phyloP scores from a whole-genome alignment of 2,113 vertebrate species.

The Axis porcinus region DNA sequence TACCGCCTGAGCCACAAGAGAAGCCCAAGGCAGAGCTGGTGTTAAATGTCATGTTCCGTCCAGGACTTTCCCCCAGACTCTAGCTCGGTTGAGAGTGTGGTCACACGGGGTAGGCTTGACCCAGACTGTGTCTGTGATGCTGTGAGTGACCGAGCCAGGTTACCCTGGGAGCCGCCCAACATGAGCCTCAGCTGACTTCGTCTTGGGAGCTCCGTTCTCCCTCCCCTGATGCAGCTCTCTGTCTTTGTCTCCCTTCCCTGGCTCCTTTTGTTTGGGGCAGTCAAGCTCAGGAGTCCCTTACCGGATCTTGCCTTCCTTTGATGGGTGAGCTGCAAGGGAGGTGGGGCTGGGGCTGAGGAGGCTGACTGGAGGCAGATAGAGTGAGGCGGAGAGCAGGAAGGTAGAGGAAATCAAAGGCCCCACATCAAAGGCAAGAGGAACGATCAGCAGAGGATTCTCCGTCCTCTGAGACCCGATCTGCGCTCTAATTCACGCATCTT shows the following conservation, averaged over 20 bases:
- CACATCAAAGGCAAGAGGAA: constrained; percentile 60
- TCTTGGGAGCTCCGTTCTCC: not conserved
- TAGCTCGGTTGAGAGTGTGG: fast-evolving
- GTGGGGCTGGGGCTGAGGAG: not conserved
- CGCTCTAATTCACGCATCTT: constrained; percentile 36
- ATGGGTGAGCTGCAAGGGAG: not conserved
- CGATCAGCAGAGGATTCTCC: not conserved
- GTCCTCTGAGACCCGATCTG: not conserved
- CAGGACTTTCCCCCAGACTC: not conserved
- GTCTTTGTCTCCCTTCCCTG: not conserved
- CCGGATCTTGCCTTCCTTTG: not conserved
- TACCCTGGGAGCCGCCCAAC: not conserved
- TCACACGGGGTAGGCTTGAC: not conserved
- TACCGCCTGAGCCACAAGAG: not conserved
- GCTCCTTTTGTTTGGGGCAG: not conserved
- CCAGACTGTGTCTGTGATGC: fast-evolving
- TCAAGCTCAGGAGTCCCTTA: not conserved
- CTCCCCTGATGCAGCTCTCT: not conserved
- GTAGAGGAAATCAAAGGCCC: constrained; percentile 40
- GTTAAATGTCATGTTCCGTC: not conserved
- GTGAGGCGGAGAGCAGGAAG: not conserved
- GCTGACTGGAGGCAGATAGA: not conserved
- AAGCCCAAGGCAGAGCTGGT: not conserved
- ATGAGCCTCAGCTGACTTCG: not conserved
- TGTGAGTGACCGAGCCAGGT: not conserved